A percentile compares a stretch with the other conserved stretches of the same genome.
phyloP scores from a whole-genome alignment of 2,113 vertebrate genomes.

The Pipra filicauda region DNA sequence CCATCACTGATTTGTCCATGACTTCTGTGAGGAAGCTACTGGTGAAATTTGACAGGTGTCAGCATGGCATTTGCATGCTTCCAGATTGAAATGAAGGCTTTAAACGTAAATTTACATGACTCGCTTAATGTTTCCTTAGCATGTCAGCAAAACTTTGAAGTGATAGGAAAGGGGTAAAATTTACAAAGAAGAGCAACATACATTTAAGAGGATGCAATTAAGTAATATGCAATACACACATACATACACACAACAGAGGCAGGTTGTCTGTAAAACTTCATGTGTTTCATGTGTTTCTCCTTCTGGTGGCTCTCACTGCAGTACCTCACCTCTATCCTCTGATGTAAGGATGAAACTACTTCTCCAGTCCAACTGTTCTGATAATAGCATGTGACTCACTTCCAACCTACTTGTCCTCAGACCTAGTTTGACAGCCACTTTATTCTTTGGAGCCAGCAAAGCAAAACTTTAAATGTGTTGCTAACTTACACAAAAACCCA shows the following conservation, averaged over 20 bases:
- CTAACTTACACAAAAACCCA: neutral
- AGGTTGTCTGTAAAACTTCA: neutral
- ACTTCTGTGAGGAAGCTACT: neutral
- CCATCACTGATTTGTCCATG: neutral
- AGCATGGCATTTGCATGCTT: neutral
- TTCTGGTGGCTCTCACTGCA: neutral
- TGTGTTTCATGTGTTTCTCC: neutral
- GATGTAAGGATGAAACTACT: neutral
- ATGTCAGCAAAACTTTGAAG: neutral
- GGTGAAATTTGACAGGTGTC: constrained; percentile 26
- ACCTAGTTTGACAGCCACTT: constrained; percentile 39
- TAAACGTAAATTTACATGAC: neutral
- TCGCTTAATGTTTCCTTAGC: neutral
- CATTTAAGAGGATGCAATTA: neutral
- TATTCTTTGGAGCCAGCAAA: neutral
- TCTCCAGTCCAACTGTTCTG: neutral
- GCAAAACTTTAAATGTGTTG: constrained; percentile 7
- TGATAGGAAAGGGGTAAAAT: neutral
- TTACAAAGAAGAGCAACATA: neutral
- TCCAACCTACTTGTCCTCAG: constrained; percentile 10
- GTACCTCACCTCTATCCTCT: neutral
- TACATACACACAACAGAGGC: neutral
- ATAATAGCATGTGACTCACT: constrained; percentile 29
- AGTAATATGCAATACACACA: neutral
- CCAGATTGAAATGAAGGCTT: neutral